Evolutionary conservation across 2,797 vertebrate genomes (phyloP), one percentile per base, ranked within the genome.

Genomic region (Dallia pectoralis): DNA sequence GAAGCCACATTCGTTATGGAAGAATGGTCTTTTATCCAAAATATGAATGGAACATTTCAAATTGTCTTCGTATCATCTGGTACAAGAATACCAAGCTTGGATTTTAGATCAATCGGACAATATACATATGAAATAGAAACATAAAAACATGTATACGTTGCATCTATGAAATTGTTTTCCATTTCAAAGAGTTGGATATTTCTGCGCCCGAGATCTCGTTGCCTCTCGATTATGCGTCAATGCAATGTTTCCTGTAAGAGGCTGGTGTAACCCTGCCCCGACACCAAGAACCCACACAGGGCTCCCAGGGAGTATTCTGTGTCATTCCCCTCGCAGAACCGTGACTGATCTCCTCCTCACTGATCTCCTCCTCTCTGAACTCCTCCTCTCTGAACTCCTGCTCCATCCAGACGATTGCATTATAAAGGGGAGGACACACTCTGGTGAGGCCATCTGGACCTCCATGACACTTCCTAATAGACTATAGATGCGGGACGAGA

Each of bases 291-390:
- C 61, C 59, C 49, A 44, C 49, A 82, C 82, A 3, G 32, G 83
- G 82, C 88, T 87, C 90, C 69, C 65, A 3, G 92, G 91, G 92
- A 86, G 87, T 91, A 91, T 93, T 81, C 49, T 68, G 73, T 93
- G 84, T 89, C 79, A 19, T 69, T 61, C 77, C 78, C 77, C 78
- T 85, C 73, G 29, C 79, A 70, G 78, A 56, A 22, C 19, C 51
- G 22, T 59, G n/a, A 79, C 77, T 89, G 85, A 78, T 79, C 80
- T 79, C 77, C 80, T 73, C 77, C 73, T 79, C 51, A 68, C 75
- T 64, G 25, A 47, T 72, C 68, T 29, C 74, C 56, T 53, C 67
- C 64, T 65, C 63, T 36, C 84, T 5, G 5, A 77, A 82, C n/a
- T n/a, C n/a, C n/a, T n/a, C n/a, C 67, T 77, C 75, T 68, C 78